These are phyloP conservation scores for Neoascia interrupta DNA, from an alignment of 2,888 invertebrate species.

Conservation along the genomic window DNA sequence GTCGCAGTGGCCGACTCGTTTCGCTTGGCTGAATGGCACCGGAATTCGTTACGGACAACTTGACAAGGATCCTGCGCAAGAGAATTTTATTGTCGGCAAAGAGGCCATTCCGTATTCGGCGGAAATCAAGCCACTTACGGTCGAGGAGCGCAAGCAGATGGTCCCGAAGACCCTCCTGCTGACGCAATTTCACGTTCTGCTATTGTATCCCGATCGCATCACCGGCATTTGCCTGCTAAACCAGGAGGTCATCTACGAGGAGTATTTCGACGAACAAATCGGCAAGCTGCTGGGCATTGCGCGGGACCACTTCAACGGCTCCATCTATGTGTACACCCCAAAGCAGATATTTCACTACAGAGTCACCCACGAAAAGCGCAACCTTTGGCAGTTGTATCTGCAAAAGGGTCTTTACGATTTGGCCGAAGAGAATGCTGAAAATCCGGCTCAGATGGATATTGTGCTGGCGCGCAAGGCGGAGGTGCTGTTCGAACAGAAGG, in stretches of 20 bases:
- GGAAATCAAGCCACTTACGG: constrained; percentile 73
- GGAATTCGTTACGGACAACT: constrained; percentile 91
- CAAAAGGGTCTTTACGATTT: constrained; percentile 91
- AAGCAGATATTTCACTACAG: constrained; percentile 92
- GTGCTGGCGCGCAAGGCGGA: constrained; percentile 95
- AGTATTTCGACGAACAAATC: constrained; percentile 88
- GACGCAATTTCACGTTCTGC: constrained; percentile 93
- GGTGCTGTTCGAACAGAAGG: constrained; percentile 87
- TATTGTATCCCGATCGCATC: constrained; percentile 90
- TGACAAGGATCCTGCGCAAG: constrained; percentile 19
- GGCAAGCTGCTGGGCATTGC: constrained; percentile 90
- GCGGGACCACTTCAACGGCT: constrained; percentile 88
- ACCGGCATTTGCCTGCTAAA: constrained; percentile 92
- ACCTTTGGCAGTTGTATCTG: constrained; percentile 94
- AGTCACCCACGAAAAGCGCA: constrained; percentile 90
- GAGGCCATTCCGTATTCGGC: constrained; percentile 52
- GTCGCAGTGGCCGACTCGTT: constrained; percentile 86
- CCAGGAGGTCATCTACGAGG: constrained; percentile 92
- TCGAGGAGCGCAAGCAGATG: constrained; percentile 76
- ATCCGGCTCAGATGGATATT: constrained; percentile 89
- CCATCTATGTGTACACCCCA: constrained; percentile 93
- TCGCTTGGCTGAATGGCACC: constrained; percentile 93
- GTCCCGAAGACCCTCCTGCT: constrained; percentile 88
- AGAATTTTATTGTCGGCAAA: constrained; percentile 49
- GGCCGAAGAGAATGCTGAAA: constrained; percentile 91